Conservation (phyloP, 2,888 invertebrate species). For the Ethmia dodecea region DNA sequence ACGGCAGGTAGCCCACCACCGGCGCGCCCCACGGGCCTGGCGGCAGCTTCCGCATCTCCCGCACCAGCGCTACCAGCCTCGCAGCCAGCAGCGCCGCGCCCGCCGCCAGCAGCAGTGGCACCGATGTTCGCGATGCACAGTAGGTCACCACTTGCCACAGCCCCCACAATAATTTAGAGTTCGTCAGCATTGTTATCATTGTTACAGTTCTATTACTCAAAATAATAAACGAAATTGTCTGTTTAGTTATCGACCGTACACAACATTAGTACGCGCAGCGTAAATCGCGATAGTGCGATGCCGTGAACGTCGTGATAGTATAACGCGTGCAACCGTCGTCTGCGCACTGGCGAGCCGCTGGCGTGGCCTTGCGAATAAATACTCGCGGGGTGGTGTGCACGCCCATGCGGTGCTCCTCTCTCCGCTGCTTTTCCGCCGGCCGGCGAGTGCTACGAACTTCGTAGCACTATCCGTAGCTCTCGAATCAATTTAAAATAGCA, state of each 20-base stretch:
- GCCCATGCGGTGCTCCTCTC: slow-evolving; percentile 47
- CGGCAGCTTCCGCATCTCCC: slow-evolving; percentile 78
- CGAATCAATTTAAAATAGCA: too few species aligned
- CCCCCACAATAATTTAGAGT: slow-evolving; percentile 76
- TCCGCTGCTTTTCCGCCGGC: slow-evolving; percentile 42
- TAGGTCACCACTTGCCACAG: slow-evolving; percentile 64
- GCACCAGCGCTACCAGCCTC: slow-evolving; percentile 62
- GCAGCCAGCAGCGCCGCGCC: slow-evolving; percentile 69
- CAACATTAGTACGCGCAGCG: slow-evolving; percentile 57
- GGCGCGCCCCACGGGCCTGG: slow-evolving; percentile 95
- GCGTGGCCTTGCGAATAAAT: slow-evolving; percentile 77
- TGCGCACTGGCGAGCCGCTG: slow-evolving; percentile 70
- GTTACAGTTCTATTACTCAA: slow-evolving; percentile 32
- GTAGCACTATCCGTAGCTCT: slow-evolving; percentile 26
- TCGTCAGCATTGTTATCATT: slow-evolving; percentile 53
- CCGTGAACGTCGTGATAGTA: slow-evolving; percentile 50
- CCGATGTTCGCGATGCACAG: slow-evolving; percentile 55
- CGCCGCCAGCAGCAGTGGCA: slow-evolving; percentile 64
- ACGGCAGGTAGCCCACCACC: slow-evolving; percentile 89
- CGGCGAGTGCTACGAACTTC: slow-evolving; percentile 41
- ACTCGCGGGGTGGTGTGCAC: slow-evolving; percentile 53
- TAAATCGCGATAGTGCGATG: slow-evolving; percentile 50
- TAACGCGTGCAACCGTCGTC: slow-evolving; percentile 66
- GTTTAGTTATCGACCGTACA: slow-evolving; percentile 38
- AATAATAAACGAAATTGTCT: slow-evolving; percentile 26